Percentiles rank a stretch among this genome's conserved stretches.
These are phyloP conservation scores for Manis crassicaudata DNA, from an alignment of 2,797 vertebrate genomes.

Conservation along the genomic window DNA sequence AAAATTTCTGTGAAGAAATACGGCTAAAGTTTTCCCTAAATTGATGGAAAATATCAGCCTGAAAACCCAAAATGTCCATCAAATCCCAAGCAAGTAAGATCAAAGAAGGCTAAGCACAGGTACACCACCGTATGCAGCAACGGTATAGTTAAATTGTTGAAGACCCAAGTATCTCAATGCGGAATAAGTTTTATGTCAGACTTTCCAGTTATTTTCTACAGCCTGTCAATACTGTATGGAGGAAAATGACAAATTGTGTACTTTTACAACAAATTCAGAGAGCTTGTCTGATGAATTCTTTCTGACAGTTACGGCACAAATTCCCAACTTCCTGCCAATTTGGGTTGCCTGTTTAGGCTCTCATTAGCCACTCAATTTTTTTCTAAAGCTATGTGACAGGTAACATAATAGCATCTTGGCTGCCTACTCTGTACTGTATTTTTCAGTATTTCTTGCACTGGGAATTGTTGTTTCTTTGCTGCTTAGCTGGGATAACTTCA, in stretches of 20 bases:
- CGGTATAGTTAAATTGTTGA: not conserved
- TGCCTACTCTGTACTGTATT: not conserved
- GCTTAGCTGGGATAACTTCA: not conserved
- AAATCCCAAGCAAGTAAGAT: not conserved
- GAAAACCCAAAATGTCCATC: not conserved
- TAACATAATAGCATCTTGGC: not conserved
- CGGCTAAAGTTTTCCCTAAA: not conserved
- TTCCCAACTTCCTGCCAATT: not conserved
- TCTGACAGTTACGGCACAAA: not conserved
- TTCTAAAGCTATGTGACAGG: not conserved
- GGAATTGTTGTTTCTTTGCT: not conserved
- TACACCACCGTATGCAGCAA: not conserved
- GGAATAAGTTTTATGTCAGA: not conserved
- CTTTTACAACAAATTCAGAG: not conserved
- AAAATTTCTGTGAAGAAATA: not conserved
- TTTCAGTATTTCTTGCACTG: not conserved
- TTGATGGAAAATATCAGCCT: not conserved
- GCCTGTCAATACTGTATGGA: not conserved
- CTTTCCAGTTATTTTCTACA: not conserved
- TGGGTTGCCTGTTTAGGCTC: not conserved
- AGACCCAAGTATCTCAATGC: not conserved
- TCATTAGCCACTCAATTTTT: not conserved
- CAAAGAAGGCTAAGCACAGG: not conserved
- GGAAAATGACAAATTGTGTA: not conserved
- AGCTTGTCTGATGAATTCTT: not conserved